These are phyloP conservation scores for Potorous gilbertii DNA, from an alignment of 2,797 vertebrate species.

Conservation along the genomic window DNA sequence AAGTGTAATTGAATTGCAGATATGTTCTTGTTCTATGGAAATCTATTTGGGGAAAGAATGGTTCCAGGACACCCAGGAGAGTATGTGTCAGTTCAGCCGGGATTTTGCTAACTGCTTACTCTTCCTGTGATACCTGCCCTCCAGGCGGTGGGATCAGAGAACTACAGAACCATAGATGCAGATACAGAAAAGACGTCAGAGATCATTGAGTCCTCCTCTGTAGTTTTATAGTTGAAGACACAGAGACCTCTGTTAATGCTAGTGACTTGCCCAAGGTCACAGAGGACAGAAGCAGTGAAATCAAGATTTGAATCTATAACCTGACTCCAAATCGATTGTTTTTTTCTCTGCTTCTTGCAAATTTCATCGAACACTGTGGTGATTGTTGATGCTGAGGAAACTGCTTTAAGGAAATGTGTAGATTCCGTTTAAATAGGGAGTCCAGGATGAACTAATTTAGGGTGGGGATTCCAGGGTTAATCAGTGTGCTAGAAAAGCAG, in stretches of 20 bases:
- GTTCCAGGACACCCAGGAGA: neutral
- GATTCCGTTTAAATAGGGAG: neutral
- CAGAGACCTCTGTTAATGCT: neutral
- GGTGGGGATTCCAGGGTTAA: neutral
- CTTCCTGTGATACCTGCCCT: neutral
- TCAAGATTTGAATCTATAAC: neutral
- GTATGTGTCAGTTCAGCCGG: neutral
- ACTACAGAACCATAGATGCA: neutral
- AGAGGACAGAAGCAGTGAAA: neutral
- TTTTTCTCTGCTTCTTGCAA: neutral
- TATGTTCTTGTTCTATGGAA: neutral
- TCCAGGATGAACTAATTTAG: neutral
- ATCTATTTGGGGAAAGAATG: neutral
- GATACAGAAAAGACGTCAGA: neutral
- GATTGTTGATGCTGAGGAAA: neutral
- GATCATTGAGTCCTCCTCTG: neutral
- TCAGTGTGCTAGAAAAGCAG: neutral
- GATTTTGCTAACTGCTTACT: neutral
- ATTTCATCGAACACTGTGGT: neutral
- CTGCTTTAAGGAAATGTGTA: neutral
- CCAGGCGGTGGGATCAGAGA: neutral
- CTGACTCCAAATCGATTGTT: neutral
- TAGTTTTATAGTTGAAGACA: neutral
- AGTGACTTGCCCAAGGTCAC: neutral
- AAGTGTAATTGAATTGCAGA: neutral